Base-by-base conservation (phyloP, 2,888 invertebrate genomes). In the Lumbricus terrestris region DNA sequence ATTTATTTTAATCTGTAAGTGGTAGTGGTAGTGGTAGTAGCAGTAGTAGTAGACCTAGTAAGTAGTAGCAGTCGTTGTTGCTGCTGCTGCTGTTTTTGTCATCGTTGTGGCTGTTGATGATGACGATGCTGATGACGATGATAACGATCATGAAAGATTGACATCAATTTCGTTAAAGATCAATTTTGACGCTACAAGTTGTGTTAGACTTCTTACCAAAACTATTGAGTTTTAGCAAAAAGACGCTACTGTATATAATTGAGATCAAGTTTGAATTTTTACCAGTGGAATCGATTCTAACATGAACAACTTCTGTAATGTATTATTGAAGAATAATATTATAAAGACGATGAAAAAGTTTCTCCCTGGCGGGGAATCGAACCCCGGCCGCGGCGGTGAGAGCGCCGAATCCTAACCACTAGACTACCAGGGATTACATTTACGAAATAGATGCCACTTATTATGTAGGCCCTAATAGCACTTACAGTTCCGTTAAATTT, bases 1-100 rank as follows among this genome's bases (percentile, higher is more conserved):
- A 16, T 40, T 16, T 40, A 40, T 40, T 40, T 11, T 40, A 40
- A 40, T 40, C 40, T 40, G n/a, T 38, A 8, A 13, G n/a, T n/a
- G n/a, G n/a, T n/a, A n/a, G n/a, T n/a, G n/a, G n/a, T 38, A 8
- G 38, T 38, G 5, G 38, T 38, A 8, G 38, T 38, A 8, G 38
- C 13, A 8, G 38, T 38, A 8, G 38, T 38, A 8, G 38, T 38
- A 8, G 38, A 8, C 13, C 8, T 38, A 8, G 38, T 38, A 34
- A 13, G 23, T 83, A 8, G 38, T 38, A 8, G 38, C 13, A 8
- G 38, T 38, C 13, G 38, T 38, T 38, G 38, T 38, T 38, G 37
- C n/a, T 88, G 90, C 38, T 88, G 88, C 33, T 88, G 90, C 29
- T 90, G 82, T 37, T 82, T 35, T 18, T 90, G 90, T n/a, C 37